phyloP scores from a whole-genome alignment of 2,888 invertebrate genomes.

The Liopterus haemorrhoidalis region DNA sequence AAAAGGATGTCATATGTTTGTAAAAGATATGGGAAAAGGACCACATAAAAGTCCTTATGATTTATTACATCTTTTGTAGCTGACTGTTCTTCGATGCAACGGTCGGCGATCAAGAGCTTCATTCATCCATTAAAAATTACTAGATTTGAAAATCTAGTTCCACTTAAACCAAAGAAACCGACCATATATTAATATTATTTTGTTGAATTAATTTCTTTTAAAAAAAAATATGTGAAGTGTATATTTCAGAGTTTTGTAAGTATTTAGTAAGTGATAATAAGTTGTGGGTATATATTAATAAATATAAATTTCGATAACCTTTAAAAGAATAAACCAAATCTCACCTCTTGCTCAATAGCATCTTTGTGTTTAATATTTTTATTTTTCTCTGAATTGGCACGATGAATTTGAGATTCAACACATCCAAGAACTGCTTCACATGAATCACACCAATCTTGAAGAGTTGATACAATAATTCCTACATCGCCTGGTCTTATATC shows the following conservation, averaged over 20 bases:
- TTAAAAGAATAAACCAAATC: constrained; percentile 1
- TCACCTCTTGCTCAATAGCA: constrained; percentile 79
- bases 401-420: constrained; percentile 81
- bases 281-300: constrained; percentile 4
- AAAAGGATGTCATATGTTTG: too few species aligned
- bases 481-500: constrained; percentile 85
- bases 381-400: constrained; percentile 82
- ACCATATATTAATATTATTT: too few species aligned
- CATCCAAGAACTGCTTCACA: constrained; percentile 85
- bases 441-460: constrained; percentile 83
- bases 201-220: too few species aligned
- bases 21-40: not conserved
- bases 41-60: too few species aligned
- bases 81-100: too few species aligned
- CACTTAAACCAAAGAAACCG: too few species aligned
- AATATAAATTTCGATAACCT: not conserved
- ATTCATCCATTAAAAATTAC: too few species aligned
- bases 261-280: too few species aligned
- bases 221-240: not conserved
- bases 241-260: too few species aligned
- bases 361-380: constrained; percentile 72
- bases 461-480: constrained; percentile 69
- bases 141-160: too few species aligned
- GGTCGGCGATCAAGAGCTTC: too few species aligned
- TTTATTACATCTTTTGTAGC: too few species aligned